Evolutionary conservation across 2,888 invertebrate genomes (phyloP).

Genomic region (Buathra laborator): DNA sequence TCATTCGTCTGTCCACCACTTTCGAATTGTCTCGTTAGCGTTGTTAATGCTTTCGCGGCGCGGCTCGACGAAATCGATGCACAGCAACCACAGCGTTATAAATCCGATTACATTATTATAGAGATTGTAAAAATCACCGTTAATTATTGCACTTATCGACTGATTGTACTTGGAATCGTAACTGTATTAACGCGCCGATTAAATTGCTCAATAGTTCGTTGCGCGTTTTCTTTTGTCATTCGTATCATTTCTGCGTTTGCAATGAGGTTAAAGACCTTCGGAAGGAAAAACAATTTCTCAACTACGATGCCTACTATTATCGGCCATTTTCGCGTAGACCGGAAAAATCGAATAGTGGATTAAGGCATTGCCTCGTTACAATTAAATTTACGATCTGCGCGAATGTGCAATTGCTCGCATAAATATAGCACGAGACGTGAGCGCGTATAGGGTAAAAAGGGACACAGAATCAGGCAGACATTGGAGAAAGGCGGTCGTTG

Average conservation of each 20-base stretch:
- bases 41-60: conserved; percentile 16
- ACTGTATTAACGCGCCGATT: conserved; percentile 3
- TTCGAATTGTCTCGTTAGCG: conserved; percentile 57
- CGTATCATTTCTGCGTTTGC: background rate
- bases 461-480: conserved; percentile 36
- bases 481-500: conserved; percentile 57
- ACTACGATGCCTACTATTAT: conserved; percentile 25
- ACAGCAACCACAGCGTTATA: conserved; percentile 4
- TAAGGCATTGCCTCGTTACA: conserved; percentile 78
- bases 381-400: conserved; percentile 81
- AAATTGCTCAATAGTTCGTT: conserved; percentile 7
- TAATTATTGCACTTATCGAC: conserved; percentile 44
- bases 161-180: conserved; percentile 27
- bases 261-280: conserved; percentile 35
- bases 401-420: conserved; percentile 72
- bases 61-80: background rate
- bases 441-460: conserved; percentile 29
- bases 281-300: conserved; percentile 44
- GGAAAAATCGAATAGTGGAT: conserved; percentile 64
- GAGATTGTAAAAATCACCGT: conserved; percentile 1
- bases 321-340: conserved; percentile 40
- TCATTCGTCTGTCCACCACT: conserved; percentile 43
- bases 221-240: background rate
- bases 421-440: conserved; percentile 59
- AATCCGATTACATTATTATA: conserved; percentile 32